Percentiles rank a stretch among this genome's conserved stretches.
Evolutionary conservation across 2,888 invertebrate species (phyloP).

Genomic region (Nomada goodeniana): DNA sequence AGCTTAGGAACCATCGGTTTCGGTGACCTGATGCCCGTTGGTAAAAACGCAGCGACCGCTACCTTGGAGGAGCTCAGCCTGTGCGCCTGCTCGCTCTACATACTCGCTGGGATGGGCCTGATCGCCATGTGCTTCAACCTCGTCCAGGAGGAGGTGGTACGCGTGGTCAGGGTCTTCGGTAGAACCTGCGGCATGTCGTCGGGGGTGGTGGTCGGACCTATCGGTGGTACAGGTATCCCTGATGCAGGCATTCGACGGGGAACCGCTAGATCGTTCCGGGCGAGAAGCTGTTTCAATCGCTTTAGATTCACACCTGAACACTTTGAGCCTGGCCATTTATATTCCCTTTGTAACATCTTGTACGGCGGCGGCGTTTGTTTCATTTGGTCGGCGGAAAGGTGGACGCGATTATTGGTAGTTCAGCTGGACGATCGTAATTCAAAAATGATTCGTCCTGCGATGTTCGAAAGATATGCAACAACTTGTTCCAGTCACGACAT

Average conservation of each 20-base stretch:
- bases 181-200: slow-evolving; percentile 82
- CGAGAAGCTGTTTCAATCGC: slow-evolving; percentile 35
- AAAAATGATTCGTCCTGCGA: too few relatives aligned
- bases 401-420: too few relatives aligned
- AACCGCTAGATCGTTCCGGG: slow-evolving; percentile 60
- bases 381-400: too few relatives aligned
- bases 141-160: slow-evolving; percentile 91
- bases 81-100: slow-evolving; percentile 92
- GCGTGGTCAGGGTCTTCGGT: slow-evolving; percentile 86
- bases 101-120: slow-evolving; percentile 93
- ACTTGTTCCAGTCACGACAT: too few relatives aligned
- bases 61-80: slow-evolving; percentile 88
- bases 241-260: slow-evolving; percentile 74
- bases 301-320: slow-evolving; percentile 22
- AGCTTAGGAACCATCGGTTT: slow-evolving; percentile 93
- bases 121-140: slow-evolving; percentile 95
- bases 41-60: slow-evolving; percentile 83
- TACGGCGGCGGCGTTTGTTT: too few relatives aligned
- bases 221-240: slow-evolving; percentile 80
- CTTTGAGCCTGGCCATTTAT: slow-evolving; percentile 26
- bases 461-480: too few relatives aligned
- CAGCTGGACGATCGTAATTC: too few relatives aligned
- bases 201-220: slow-evolving; percentile 80
- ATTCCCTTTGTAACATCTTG: too few relatives aligned
- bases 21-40: slow-evolving; percentile 91